phyloP scores from a whole-genome alignment of 2,113 vertebrate species.

The Gallinago undulata region DNA sequence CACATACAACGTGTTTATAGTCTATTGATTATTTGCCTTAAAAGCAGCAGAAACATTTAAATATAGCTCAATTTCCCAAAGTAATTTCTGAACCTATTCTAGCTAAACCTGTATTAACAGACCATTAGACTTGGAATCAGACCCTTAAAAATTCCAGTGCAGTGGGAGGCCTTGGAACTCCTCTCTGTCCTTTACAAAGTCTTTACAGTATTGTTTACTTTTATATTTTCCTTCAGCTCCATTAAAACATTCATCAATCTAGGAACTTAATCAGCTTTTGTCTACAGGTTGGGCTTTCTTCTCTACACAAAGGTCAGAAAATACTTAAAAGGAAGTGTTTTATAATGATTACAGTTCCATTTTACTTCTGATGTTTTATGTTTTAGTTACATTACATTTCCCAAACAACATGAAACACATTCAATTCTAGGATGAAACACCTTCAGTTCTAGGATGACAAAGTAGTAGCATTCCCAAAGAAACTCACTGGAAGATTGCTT shows the following conservation, averaged over 20 bases:
- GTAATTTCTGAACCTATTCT: not conserved
- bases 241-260: not conserved
- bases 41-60: not conserved
- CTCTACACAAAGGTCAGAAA: not conserved
- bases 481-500: not conserved
- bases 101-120: not conserved
- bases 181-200: not conserved
- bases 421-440: not conserved
- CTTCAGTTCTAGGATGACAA: not conserved
- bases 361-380: not conserved
- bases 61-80: not conserved
- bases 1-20: not conserved
- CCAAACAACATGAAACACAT: not conserved
- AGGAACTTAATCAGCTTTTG: not conserved
- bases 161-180: not conserved
- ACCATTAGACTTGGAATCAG: not conserved
- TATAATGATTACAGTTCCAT: not conserved
- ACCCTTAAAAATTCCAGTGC: not conserved
- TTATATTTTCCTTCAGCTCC: not conserved
- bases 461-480: not conserved
- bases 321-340: not conserved
- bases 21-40: not conserved
- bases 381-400: not conserved
- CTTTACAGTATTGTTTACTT: not conserved
- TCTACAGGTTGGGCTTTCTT: not conserved